Conservation (phyloP, 1,140 invertebrate genomes). For the Hypsibius dujardini region DNA sequence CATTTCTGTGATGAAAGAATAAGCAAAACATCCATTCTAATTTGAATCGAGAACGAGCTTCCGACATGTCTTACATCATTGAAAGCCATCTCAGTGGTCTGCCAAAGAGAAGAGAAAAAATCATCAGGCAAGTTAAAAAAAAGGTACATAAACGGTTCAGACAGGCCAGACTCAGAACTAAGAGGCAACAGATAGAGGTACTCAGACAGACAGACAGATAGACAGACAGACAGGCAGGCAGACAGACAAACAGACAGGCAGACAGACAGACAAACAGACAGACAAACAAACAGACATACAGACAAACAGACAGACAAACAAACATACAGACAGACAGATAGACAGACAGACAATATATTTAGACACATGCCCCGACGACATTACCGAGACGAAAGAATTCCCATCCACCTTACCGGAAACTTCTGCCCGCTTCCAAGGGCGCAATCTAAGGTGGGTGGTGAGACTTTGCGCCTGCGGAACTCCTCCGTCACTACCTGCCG, state of each 20-base stretch:
- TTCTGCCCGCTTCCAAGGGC: not conserved
- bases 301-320: no score
- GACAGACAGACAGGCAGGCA: not conserved
- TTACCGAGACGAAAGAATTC: not conserved
- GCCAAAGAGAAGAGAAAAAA: not conserved
- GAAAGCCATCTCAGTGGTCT: slow-evolving; percentile 4
- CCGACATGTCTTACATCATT: slow-evolving; percentile 6
- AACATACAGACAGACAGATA: no score
- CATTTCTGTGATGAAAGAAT: not conserved
- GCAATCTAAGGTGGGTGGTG: slow-evolving; percentile 1
- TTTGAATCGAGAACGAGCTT: not conserved
- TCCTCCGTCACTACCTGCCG: not conserved
- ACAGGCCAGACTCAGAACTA: no score
- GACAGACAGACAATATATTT: not conserved
- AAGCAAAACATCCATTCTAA: not conserved
- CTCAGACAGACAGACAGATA: no score
- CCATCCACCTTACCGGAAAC: not conserved
- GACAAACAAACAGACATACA: no score
- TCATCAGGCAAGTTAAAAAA: no score
- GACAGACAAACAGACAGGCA: not conserved
- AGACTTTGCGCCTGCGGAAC: not conserved
- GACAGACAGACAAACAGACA: no score
- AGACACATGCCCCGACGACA: not conserved
- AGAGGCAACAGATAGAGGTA: no score
- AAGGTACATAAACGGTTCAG: no score